These are phyloP conservation scores for Heteropelma amictum DNA, from an alignment of 2,888 invertebrate species.

Conservation along the genomic window DNA sequence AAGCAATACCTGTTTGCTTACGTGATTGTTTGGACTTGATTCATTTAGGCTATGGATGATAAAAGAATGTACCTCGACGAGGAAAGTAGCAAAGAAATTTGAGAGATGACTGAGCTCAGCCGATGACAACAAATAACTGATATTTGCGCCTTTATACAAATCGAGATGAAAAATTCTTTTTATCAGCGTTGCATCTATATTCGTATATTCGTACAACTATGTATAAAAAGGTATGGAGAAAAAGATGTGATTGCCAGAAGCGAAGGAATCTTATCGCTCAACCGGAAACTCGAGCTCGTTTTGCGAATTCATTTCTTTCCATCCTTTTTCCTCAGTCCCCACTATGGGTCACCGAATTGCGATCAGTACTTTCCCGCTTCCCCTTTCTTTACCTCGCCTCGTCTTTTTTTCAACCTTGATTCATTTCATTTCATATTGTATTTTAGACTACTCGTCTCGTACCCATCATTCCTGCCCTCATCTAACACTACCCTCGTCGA, in stretches of 20 bases:
- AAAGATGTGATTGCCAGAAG: neutral
- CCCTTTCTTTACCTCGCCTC: conserved; percentile 30
- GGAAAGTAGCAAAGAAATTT: too few species aligned
- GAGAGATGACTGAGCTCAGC: too few species aligned
- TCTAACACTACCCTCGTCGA: neutral
- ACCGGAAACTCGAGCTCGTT: conserved; percentile 32
- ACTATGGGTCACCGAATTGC: neutral
- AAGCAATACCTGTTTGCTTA: too few species aligned
- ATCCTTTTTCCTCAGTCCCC: conserved; percentile 15
- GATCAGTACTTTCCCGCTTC: conserved; percentile 17
- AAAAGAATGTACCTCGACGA: too few species aligned
- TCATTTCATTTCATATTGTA: conserved; percentile 26
- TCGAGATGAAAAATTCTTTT: too few species aligned
- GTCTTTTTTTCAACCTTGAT: neutral
- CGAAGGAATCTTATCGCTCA: conserved; percentile 18
- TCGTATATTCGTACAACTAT: neutral
- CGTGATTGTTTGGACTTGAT: too few species aligned
- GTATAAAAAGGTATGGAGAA: neutral
- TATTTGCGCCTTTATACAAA: too few species aligned
- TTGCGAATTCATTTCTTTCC: conserved; percentile 32
- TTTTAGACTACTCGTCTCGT: conserved; percentile 8
- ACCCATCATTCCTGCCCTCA: neutral
- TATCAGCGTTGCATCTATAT: neutral
- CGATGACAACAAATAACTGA: too few species aligned
- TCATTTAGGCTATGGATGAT: too few species aligned